Percentiles rank a stretch among this genome's conserved stretches.
These are phyloP conservation scores for Halcyon smyrnensis DNA, from an alignment of 2,797 vertebrate species.

Conservation along the genomic window DNA sequence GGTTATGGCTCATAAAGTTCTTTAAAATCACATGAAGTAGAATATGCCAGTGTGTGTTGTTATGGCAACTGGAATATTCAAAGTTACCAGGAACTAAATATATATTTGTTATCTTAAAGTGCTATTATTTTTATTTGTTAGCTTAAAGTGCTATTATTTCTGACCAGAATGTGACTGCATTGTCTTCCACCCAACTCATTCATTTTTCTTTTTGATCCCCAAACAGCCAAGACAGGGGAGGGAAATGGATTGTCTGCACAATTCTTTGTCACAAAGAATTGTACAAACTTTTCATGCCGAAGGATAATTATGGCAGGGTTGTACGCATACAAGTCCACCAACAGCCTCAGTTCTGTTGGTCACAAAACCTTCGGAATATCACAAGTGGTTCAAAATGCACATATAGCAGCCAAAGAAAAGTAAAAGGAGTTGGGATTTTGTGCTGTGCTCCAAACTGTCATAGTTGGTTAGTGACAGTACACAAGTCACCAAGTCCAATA, in stretches of 20 bases:
- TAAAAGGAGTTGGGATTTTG: neutral
- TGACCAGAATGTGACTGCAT: neutral
- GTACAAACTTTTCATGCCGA: neutral
- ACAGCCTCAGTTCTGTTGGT: neutral
- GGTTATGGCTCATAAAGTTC: constrained; percentile 18
- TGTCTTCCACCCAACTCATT: neutral
- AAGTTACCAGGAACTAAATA: constrained; percentile 11
- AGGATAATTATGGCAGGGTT: neutral
- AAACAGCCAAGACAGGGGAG: neutral
- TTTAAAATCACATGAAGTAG: constrained; percentile 20
- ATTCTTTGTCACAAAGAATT: neutral
- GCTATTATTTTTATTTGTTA: neutral
- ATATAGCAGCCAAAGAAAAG: neutral
- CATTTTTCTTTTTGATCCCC: neutral
- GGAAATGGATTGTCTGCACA: neutral
- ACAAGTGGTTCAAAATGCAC: neutral
- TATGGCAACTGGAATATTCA: constrained; percentile 46
- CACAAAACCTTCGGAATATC: neutral
- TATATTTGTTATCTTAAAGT: neutral
- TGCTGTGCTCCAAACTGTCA: neutral
- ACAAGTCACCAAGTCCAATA: neutral
- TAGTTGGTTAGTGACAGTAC: neutral
- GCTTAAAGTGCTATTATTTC: neutral
- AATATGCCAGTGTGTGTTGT: neutral
- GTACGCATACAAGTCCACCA: neutral